phyloP scores from a whole-genome alignment of 2,888 invertebrate species.

The Drosophila setosimentum region DNA sequence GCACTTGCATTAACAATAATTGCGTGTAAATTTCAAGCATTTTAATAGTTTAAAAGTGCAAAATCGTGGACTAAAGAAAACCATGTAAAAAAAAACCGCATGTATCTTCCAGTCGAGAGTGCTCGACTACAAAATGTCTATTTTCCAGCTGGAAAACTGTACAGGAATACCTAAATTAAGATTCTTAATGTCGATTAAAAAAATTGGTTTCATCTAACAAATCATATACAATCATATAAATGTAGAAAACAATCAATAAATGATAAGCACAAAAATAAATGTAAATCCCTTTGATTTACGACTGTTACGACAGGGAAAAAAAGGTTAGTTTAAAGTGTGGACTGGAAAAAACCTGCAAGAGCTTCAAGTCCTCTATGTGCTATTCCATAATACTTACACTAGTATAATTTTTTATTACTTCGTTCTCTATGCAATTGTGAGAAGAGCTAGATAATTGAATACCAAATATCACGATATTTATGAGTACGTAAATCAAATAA shows the following conservation, averaged over 20 bases:
- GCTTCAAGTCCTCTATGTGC: too few relatives aligned
- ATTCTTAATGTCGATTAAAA: background rate
- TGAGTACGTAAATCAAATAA: conserved; percentile 20
- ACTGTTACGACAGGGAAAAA: too few relatives aligned
- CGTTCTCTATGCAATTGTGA: background rate
- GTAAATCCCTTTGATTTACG: background rate
- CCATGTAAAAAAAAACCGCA: conserved; percentile 3
- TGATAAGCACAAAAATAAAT: background rate
- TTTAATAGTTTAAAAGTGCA: conserved; percentile 39
- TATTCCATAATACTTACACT: background rate
- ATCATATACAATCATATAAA: background rate
- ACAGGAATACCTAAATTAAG: background rate
- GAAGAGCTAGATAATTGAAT: conserved; percentile 12
- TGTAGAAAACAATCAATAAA: background rate
- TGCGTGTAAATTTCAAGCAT: conserved; percentile 63
- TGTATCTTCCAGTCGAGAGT: conserved; percentile 12
- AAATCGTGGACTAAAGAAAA: conserved; percentile 17
- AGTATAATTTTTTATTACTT: background rate
- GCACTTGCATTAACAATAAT: conserved; percentile 61
- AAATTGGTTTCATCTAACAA: background rate
- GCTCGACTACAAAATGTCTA: conserved; percentile 14
- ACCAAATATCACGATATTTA: conserved; percentile 31
- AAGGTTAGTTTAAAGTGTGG: too few relatives aligned
- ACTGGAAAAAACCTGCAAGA: too few relatives aligned
- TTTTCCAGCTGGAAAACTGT: background rate